These are phyloP conservation scores for Eulithis prunata DNA, from an alignment of 2,888 invertebrate genomes.

Conservation along the genomic window DNA sequence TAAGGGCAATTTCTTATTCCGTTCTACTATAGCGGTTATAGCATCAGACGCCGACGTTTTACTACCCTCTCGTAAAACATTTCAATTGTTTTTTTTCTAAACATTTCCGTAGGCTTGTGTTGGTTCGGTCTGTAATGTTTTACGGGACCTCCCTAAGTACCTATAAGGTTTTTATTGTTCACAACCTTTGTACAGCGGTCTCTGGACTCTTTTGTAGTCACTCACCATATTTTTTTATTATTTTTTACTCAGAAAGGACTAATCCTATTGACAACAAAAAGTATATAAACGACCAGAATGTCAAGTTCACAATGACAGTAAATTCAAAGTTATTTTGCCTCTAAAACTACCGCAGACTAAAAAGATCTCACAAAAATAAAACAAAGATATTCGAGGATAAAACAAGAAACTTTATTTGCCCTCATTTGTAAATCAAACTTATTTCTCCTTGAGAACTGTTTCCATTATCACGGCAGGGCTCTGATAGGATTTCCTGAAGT, in stretches of 20 bases:
- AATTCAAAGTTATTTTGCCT: no score
- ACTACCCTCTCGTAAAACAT: constrained; percentile 20
- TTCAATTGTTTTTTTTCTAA: constrained; percentile 23
- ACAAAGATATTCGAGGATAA: neutral
- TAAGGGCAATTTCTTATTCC: no score
- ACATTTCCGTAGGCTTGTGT: constrained; percentile 17
- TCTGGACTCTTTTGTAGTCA: no score
- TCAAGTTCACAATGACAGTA: no score
- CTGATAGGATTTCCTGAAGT: constrained; percentile 21
- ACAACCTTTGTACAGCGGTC: neutral
- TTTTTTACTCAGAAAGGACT: no score
- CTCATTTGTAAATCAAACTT: constrained; percentile 1
- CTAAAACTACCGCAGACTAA: neutral
- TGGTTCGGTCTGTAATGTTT: constrained; percentile 17
- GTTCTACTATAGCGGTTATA: neutral
- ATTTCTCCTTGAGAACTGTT: constrained; percentile 6
- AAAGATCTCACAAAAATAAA: neutral
- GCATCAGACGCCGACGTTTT: neutral
- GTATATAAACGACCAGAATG: no score
- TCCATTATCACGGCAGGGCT: constrained; percentile 5
- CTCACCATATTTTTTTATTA: no score
- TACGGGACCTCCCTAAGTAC: constrained; percentile 8
- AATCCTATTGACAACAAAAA: no score
- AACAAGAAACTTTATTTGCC: neutral
- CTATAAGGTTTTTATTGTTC: constrained; percentile 11